Percentiles rank a stretch among this genome's conserved stretches.
Evolutionary conservation across 2,888 invertebrate species (phyloP).

Genomic region (Dolichomitus sp.): DNA sequence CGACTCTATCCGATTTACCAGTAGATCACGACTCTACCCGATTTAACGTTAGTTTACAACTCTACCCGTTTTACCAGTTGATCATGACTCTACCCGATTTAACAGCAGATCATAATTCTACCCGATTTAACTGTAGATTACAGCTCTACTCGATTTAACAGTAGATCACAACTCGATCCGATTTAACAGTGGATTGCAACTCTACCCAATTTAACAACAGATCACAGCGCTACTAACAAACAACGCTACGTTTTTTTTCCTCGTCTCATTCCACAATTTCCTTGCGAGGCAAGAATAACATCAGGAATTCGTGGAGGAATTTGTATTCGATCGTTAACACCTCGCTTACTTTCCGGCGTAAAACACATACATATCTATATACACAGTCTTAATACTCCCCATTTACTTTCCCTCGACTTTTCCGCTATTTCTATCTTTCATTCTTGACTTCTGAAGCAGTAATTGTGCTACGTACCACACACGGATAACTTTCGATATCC

Average conservation of each 20-base stretch:
- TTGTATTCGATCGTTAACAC: constrained; percentile 44
- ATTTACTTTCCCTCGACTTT: constrained; percentile 6
- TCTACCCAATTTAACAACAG: no score
- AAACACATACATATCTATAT: background rate
- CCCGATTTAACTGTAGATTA: no score
- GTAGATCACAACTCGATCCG: no score
- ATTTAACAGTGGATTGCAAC: no score
- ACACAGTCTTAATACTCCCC: background rate
- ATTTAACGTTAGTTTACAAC: no score
- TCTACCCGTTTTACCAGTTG: no score
- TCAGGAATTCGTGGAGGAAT: constrained; percentile 28
- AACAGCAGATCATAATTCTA: no score
- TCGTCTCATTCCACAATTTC: background rate
- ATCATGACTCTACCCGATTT: no score
- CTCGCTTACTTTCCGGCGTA: constrained; percentile 16
- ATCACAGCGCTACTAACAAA: no score
- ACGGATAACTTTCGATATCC: constrained; percentile 44
- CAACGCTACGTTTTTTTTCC: background rate
- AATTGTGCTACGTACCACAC: constrained; percentile 25
- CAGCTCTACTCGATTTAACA: no score
- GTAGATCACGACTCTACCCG: no score
- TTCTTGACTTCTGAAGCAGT: constrained; percentile 32
- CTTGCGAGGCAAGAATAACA: constrained; percentile 30
- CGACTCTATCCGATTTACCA: no score
- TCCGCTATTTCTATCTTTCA: constrained; percentile 28